Percentiles rank a stretch among this genome's conserved stretches.
These are phyloP conservation scores for Diacarnus erythraeanus DNA, from an alignment of 37 sponge, comb jelly and placozoan genomes.

Conservation along the genomic window DNA sequence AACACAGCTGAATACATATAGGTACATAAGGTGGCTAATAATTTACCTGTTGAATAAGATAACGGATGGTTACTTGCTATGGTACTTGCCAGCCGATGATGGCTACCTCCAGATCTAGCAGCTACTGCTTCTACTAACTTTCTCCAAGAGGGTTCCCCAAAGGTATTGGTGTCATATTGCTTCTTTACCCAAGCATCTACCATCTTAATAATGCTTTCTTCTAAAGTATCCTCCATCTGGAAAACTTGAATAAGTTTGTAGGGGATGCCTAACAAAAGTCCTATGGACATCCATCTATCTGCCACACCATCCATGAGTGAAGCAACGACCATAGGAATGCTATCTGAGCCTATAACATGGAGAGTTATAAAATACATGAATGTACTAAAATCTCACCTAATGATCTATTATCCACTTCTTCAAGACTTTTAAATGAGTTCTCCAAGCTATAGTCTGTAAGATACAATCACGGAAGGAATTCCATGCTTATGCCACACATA, in stretches of 20 bases:
- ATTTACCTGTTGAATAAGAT: no score
- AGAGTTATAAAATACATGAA: neutral
- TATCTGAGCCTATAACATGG: neutral
- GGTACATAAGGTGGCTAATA: no score
- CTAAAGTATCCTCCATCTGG: neutral
- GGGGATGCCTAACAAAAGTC: conserved; percentile 18
- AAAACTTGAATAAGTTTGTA: neutral
- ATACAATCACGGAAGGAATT: no score
- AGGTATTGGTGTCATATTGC: neutral
- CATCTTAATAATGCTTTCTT: conserved; percentile 3
- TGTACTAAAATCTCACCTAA: neutral
- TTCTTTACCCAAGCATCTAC: conserved; percentile 8
- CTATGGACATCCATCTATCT: conserved; percentile 17
- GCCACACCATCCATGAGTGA: conserved; percentile 18
- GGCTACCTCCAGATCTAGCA: conserved; percentile 8
- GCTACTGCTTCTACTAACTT: conserved; percentile 29
- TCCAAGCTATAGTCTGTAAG: neutral
- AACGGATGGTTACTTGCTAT: conserved; percentile 1
- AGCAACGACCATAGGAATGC: neutral
- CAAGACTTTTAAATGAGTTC: neutral
- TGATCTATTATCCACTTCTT: neutral
- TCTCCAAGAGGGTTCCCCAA: conserved; percentile 32
- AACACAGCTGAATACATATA: no score
- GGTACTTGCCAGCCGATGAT: neutral
- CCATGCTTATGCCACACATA: neutral